These are phyloP conservation scores for Emmelina monodactyla DNA, from an alignment of 2,888 invertebrate genomes.

Conservation along the genomic window DNA sequence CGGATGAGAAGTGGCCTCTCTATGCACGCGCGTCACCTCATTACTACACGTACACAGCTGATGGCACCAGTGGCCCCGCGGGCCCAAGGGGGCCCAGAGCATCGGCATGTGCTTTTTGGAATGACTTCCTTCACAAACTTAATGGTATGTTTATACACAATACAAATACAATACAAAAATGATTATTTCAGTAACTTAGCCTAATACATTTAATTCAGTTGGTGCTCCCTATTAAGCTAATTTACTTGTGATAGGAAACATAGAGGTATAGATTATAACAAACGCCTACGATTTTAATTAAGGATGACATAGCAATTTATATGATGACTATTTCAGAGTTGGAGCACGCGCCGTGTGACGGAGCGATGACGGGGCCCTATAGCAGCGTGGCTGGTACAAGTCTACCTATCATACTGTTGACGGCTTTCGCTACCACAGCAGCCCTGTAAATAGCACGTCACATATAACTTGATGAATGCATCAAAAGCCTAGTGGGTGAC, in stretches of 20 bases:
- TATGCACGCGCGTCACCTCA: slow-evolving; percentile 86
- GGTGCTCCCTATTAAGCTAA: too few relatives aligned
- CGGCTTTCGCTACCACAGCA: slow-evolving; percentile 47
- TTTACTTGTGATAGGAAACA: too few relatives aligned
- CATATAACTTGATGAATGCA: too few relatives aligned
- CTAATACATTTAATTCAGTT: too few relatives aligned
- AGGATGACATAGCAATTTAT: too few relatives aligned
- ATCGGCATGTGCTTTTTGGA: slow-evolving; percentile 95
- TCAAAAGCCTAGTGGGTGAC: too few relatives aligned
- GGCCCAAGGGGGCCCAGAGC: slow-evolving; percentile 78
- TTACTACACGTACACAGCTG: slow-evolving; percentile 90
- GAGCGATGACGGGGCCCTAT: slow-evolving; percentile 57
- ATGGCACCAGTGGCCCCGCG: slow-evolving; percentile 71
- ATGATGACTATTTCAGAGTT: slow-evolving; percentile 53
- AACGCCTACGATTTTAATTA: too few relatives aligned
- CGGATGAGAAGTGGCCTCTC: slow-evolving; percentile 85
- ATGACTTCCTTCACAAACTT: slow-evolving; percentile 90
- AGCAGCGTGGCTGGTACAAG: slow-evolving; percentile 56
- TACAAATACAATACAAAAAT: too few relatives aligned
- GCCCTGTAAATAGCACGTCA: slow-evolving; percentile 40
- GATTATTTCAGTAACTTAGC: too few relatives aligned
- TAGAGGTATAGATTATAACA: too few relatives aligned
- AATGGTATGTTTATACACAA: too few relatives aligned
- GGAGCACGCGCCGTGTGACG: slow-evolving; percentile 55
- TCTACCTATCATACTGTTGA: slow-evolving; percentile 43